Base-by-base conservation (phyloP, 2,113 vertebrate genomes). In the Bombycilla garrulus region DNA sequence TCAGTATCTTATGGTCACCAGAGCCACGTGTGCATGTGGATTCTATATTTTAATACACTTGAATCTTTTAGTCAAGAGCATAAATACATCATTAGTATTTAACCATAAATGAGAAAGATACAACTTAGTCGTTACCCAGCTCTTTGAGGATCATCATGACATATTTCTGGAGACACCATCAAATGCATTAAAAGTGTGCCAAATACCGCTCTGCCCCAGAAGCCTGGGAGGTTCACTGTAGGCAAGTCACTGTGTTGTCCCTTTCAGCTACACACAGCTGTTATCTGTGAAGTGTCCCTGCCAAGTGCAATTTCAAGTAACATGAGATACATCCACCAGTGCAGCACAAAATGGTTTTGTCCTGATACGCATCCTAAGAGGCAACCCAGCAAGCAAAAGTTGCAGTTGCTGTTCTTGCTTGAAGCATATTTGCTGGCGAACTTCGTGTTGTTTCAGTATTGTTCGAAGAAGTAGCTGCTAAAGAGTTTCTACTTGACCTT, bases 401-500 rank as follows among this genome's bases (percentile, higher is more conserved):
- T 85, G 9, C 24, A n/a, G 12, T 66, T 93, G 26, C 33, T 70
- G 77, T 85, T 73, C 38, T 76, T 65, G 51, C 42, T 80, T 58
- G 71, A 77, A 73, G 71, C 0, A 0, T 77, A 56, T 67, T 90
- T 77, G 14, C 67, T 84, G 66, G 40, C 24, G 60, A 82, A 70
- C 38, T 15, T 47, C 16, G 51, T 51, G 33, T 38, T 86, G 19
- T 54, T 90, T 82, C 25, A 66, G 35, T 83, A 29, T 69, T 69
- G 40, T 88, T 81, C 76, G 69, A 82, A 90, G 23, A 86, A 74
- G 44, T 42, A 85, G 31, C 60, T 66, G 40, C 67, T 76, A 24
- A 83, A 73, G 70, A 62, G 60, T 89, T 91, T 65, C 72, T 73
- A 12, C 86, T 74, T 94, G 86, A 88, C 77, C 76, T 86, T 88